phyloP scores from a whole-genome alignment of 2,888 invertebrate genomes.

The Chaitophorus viminalis region DNA sequence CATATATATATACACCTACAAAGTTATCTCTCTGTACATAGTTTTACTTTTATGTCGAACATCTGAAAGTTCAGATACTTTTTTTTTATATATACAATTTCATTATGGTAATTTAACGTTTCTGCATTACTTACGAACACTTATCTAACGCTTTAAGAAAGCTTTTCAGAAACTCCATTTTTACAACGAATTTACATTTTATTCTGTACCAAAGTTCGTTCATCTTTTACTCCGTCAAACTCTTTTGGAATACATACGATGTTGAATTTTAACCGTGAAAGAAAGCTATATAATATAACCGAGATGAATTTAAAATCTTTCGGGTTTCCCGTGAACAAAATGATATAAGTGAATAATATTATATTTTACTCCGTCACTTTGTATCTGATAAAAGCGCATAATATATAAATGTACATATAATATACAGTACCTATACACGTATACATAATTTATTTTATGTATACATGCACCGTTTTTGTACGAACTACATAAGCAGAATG shows the following conservation, averaged over 20 bases:
- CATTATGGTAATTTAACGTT: slow-evolving; percentile 59
- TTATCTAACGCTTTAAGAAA: slow-evolving; percentile 32
- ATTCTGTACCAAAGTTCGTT: slow-evolving; percentile 11
- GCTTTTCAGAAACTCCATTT: slow-evolving; percentile 30
- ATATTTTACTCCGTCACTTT: neutral
- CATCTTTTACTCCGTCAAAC: slow-evolving; percentile 26
- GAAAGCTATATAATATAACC: neutral
- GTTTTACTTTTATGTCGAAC: slow-evolving; percentile 42
- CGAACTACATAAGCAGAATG: neutral
- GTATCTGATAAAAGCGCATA: neutral
- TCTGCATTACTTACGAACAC: slow-evolving; percentile 20
- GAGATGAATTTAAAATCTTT: slow-evolving; percentile 22
- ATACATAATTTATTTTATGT: neutral
- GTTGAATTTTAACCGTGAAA: neutral
- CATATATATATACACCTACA: neutral
- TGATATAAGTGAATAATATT: neutral
- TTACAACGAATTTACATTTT: slow-evolving; percentile 51
- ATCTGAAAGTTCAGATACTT: slow-evolving; percentile 31
- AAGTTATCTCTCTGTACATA: neutral
- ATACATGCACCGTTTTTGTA: neutral
- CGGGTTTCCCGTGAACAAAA: neutral
- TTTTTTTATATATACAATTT: slow-evolving; percentile 42
- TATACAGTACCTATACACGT: neutral
- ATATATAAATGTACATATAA: neutral
- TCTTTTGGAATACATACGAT: slow-evolving; percentile 41